phyloP scores from a whole-genome alignment of 2,113 vertebrate species.

The Peromyscus californicus region DNA sequence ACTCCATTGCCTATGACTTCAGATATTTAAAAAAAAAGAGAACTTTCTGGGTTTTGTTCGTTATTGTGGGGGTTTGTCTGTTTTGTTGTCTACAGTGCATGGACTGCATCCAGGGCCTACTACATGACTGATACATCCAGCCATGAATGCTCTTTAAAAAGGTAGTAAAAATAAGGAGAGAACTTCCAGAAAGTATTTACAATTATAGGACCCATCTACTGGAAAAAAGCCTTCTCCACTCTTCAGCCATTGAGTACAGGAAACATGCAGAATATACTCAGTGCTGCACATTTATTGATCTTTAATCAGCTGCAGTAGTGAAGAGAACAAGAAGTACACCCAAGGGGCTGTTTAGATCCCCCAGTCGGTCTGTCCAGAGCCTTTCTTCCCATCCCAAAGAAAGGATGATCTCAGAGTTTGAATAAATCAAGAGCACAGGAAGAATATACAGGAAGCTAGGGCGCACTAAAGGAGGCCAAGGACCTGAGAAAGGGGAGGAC shows the following conservation, averaged over 20 bases:
- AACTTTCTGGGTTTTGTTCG: not conserved
- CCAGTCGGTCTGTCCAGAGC: not conserved
- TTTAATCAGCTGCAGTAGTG: conserved; percentile 12
- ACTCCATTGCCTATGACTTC: not conserved
- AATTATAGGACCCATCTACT: conserved; percentile 1
- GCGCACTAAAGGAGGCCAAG: conserved; percentile 23
- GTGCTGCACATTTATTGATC: conserved; percentile 20
- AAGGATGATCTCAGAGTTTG: conserved; percentile 55
- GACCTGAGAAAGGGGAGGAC: not conserved
- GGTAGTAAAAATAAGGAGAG: not conserved
- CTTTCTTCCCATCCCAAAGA: conserved; percentile 18
- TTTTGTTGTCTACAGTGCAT: not conserved
- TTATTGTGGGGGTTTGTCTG: not conserved
- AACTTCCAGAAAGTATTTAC: conserved; percentile 31
- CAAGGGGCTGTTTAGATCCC: not conserved
- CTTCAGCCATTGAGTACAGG: conserved; percentile 33
- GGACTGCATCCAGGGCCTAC: not conserved
- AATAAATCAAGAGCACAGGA: conserved; percentile 63
- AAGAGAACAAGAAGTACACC: conserved; percentile 26
- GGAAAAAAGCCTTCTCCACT: conserved; percentile 51
- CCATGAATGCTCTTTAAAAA: not conserved
- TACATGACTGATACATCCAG: not conserved
- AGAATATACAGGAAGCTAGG: not conserved
- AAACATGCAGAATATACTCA: conserved; percentile 5
- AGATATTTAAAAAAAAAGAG: not conserved